These are phyloP conservation scores for Pycnomerus fuliginosus DNA, from an alignment of 2,888 invertebrate genomes.

Conservation along the genomic window DNA sequence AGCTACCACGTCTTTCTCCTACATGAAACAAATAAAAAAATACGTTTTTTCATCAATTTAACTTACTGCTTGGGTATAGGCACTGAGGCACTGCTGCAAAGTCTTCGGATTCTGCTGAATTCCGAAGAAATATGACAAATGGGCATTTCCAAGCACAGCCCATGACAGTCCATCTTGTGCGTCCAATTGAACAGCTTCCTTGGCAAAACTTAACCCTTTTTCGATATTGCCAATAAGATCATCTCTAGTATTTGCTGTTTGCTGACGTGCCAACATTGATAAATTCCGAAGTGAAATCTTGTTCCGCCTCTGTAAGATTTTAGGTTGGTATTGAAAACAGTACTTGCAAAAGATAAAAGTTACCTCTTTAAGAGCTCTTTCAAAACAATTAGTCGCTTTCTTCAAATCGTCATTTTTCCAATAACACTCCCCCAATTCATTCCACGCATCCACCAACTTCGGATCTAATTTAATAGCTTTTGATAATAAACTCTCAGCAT, in stretches of 20 bases:
- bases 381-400: constrained; percentile 81
- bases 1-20: constrained; percentile 71
- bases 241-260: constrained; percentile 54
- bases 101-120: constrained; percentile 70
- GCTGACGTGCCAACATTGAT: constrained; percentile 78
- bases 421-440: constrained; percentile 84
- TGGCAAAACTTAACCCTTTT: constrained; percentile 74
- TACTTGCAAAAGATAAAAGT: constrained; percentile 16
- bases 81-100: constrained; percentile 72
- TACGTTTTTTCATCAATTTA: constrained; percentile 20
- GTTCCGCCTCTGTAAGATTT: constrained; percentile 61
- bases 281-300: constrained; percentile 75
- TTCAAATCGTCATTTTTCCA: constrained; percentile 82
- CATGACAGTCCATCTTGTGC: constrained; percentile 79
- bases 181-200: constrained; percentile 78
- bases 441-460: constrained; percentile 80
- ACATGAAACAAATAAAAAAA: constrained; percentile 32
- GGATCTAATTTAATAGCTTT: constrained; percentile 85
- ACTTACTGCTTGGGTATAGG: constrained; percentile 77
- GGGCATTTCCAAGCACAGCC: constrained; percentile 83
- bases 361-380: constrained; percentile 73
- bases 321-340: constrained; percentile 30
- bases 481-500: constrained; percentile 73
- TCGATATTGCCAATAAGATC: constrained; percentile 64
- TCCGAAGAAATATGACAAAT: constrained; percentile 76